A percentile compares a stretch with the other conserved stretches of the same genome.
phyloP scores from a whole-genome alignment of 1,140 invertebrate species.

The Drosophila prosaltans region DNA sequence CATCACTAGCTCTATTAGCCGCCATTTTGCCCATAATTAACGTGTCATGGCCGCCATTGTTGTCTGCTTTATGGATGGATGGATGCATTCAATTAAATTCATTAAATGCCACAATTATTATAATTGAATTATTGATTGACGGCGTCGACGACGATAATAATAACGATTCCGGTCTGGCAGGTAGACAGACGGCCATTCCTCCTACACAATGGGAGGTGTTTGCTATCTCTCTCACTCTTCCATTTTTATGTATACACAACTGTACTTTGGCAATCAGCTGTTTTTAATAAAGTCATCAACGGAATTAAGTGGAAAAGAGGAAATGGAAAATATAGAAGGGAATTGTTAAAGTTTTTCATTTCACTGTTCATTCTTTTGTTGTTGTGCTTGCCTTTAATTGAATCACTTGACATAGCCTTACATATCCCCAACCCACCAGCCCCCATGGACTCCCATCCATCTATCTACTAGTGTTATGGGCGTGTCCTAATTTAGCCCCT shows the following conservation, averaged over 20 bases:
- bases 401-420: conserved; percentile 66
- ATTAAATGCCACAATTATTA: conserved; percentile 83
- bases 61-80: conserved; percentile 43
- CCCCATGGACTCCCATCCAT: neutral
- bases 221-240: neutral
- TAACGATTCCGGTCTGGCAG: conserved; percentile 16
- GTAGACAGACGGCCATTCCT: neutral
- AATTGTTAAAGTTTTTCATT: conserved; percentile 26
- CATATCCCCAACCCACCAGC: conserved; percentile 12
- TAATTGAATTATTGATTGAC: conserved; percentile 82
- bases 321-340: neutral
- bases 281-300: conserved; percentile 34
- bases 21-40: conserved; percentile 72
- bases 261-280: conserved; percentile 46
- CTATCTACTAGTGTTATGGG: conserved; percentile 14
- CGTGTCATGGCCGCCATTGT: conserved; percentile 79
- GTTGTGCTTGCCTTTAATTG: conserved; percentile 71
- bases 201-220: neutral
- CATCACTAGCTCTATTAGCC: conserved; percentile 16
- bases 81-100: conserved; percentile 76
- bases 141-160: conserved; percentile 29
- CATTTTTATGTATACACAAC: conserved; percentile 42
- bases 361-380: neutral
- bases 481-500: conserved; percentile 41
- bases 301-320: conserved; percentile 22